These are phyloP conservation scores for Styela clava DNA, from an alignment of 23 tunicate genomes.

Conservation along the genomic window DNA sequence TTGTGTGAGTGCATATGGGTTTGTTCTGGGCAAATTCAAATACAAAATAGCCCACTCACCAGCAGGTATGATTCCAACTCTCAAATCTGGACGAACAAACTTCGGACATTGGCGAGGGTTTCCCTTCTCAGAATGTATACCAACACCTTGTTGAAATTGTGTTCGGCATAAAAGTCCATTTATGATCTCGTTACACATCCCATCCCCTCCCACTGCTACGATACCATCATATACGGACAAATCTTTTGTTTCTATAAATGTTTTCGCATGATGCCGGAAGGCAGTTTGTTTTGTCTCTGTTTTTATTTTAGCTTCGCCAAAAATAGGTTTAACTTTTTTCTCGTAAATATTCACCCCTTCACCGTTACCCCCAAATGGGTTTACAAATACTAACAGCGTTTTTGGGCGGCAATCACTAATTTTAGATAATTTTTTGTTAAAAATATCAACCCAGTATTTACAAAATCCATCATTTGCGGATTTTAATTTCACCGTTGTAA, in stretches of 20 bases:
- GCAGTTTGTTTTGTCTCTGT: constrained; percentile 44
- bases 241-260: constrained; percentile 50
- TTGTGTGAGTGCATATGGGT: too few relatives aligned
- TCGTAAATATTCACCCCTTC: constrained; percentile 43
- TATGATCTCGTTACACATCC: constrained; percentile 75
- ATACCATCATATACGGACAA: constrained; percentile 59
- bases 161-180: constrained; percentile 67
- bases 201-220: constrained; percentile 96
- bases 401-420: constrained; percentile 34
- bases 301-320: constrained; percentile 49
- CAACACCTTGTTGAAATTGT: constrained; percentile 27
- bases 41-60: too few relatives aligned
- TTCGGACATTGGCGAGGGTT: constrained; percentile 18
- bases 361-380: constrained; percentile 78
- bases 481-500: constrained; percentile 39
- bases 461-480: constrained; percentile 17
- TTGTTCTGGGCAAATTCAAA: too few relatives aligned
- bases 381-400: constrained; percentile 59
- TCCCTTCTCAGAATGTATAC: constrained; percentile 24
- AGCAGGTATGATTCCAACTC: constrained; percentile 87
- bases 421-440: constrained; percentile 7
- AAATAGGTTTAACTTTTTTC: constrained; percentile 44
- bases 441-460: constrained; percentile 28
- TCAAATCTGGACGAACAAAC: constrained; percentile 30
- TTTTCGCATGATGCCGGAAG: constrained; percentile 61